Conservation (phyloP, 2,113 vertebrate genomes). For the Cnemophilus loriae region DNA sequence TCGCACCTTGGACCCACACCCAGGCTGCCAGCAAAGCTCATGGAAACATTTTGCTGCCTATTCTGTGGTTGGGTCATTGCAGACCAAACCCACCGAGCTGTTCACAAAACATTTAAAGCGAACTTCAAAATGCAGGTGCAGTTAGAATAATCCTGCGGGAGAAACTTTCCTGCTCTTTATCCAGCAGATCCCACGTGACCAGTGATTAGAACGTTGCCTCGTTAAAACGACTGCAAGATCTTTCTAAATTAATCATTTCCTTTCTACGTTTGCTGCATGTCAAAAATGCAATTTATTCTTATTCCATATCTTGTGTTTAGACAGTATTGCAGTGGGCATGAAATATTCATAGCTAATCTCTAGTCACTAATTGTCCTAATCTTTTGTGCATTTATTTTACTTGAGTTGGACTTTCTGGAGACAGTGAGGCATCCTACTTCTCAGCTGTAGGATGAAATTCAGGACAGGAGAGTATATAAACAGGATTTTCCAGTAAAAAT, state of each 20-base stretch:
- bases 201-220: neutral
- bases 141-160: neutral
- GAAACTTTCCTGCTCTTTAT: neutral
- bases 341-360: slow-evolving; percentile 59
- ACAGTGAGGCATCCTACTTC: neutral
- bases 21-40: neutral
- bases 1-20: neutral
- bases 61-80: neutral
- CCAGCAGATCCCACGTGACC: neutral
- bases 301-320: slow-evolving; percentile 55
- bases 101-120: neutral
- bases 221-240: neutral
- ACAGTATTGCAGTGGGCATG: slow-evolving; percentile 24
- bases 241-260: neutral
- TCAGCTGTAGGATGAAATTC: neutral
- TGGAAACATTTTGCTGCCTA: neutral
- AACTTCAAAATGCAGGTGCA: neutral
- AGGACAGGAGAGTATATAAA: neutral
- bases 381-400: slow-evolving; percentile 22
- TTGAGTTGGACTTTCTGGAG: neutral
- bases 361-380: neutral
- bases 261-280: neutral
- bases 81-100: neutral
- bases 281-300: slow-evolving; percentile 38
- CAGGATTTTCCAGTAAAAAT: neutral